These are phyloP conservation scores for Anticlea derivata DNA, from an alignment of 2,888 invertebrate genomes.

Conservation along the genomic window DNA sequence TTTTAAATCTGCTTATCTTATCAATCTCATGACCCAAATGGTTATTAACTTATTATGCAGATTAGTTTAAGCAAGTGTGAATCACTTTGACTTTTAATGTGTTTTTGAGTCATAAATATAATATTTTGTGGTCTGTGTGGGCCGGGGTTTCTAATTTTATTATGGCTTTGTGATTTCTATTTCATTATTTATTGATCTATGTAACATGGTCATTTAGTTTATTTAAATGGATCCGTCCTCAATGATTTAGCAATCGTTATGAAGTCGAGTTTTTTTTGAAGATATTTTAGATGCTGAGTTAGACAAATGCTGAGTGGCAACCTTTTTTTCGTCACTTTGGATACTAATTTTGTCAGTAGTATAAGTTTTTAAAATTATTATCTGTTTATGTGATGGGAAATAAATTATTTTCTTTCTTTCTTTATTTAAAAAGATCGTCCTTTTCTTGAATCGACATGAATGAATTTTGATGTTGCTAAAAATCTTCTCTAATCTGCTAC, in stretches of 20 bases:
- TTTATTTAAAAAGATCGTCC: no score
- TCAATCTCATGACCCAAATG: slow-evolving; percentile 36
- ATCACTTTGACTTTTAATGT: slow-evolving; percentile 33
- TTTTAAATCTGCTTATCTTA: slow-evolving; percentile 26
- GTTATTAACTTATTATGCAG: slow-evolving; percentile 36
- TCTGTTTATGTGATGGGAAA: no score
- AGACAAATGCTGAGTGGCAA: no score
- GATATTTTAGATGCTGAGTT: no score
- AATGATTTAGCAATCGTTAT: background rate
- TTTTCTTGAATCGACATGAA: no score
- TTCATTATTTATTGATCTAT: slow-evolving; percentile 4
- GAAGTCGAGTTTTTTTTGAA: no score
- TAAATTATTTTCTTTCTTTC: no score
- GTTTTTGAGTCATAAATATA: slow-evolving; percentile 29
- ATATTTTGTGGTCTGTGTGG: slow-evolving; percentile 21
- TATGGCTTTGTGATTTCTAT: slow-evolving; percentile 11
- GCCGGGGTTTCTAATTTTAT: slow-evolving; percentile 35
- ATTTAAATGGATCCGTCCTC: background rate
- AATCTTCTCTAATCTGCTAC: no score
- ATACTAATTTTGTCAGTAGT: no score
- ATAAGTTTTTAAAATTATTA: no score
- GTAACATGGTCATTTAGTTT: background rate
- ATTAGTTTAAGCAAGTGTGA: slow-evolving; percentile 36
- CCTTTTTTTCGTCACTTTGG: no score
- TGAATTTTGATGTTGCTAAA: no score